Percentiles rank a stretch among this genome's conserved stretches.
These are phyloP conservation scores for Rhinolophus sinicus DNA, from an alignment of 2,113 vertebrate genomes.

Conservation along the genomic window DNA sequence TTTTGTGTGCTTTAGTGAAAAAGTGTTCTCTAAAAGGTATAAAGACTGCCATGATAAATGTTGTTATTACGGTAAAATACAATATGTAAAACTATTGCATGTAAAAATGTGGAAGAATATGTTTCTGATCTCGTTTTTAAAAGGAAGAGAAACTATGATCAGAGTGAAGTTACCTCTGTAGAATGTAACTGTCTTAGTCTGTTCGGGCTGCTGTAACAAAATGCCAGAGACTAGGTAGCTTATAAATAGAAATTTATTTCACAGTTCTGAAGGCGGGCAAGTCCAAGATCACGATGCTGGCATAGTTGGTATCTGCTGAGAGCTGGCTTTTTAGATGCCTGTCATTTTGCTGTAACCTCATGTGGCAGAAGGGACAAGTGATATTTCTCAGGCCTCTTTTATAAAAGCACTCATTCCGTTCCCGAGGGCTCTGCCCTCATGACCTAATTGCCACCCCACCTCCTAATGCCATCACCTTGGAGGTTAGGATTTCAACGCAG, in stretches of 20 bases:
- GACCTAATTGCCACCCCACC: not conserved
- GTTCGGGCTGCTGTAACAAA: not conserved
- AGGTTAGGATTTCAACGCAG: not conserved
- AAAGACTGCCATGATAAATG: not conserved
- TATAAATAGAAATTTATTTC: not conserved
- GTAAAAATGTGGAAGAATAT: not conserved
- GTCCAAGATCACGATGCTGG: not conserved
- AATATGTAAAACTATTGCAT: slow-evolving; percentile 9
- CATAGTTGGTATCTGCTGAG: not conserved
- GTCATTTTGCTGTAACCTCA: not conserved
- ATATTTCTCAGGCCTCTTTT: not conserved
- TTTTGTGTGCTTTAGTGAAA: not conserved
- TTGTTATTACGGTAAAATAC: slow-evolving; percentile 12
- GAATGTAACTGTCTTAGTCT: not conserved
- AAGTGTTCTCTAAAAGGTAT: not conserved
- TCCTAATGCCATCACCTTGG: not conserved
- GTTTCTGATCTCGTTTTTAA: slow-evolving; percentile 44
- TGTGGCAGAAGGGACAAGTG: not conserved
- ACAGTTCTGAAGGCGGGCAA: not conserved
- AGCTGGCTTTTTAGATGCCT: not conserved
- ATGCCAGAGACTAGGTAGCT: not conserved
- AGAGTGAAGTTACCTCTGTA: not conserved
- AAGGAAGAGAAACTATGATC: slow-evolving; percentile 35
- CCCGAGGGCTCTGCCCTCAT: not conserved
- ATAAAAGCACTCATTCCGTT: not conserved